A percentile compares a stretch with the other conserved stretches of the same genome.
Conservation (phyloP, 2,888 invertebrate species). For the Pyralis farinalis region DNA sequence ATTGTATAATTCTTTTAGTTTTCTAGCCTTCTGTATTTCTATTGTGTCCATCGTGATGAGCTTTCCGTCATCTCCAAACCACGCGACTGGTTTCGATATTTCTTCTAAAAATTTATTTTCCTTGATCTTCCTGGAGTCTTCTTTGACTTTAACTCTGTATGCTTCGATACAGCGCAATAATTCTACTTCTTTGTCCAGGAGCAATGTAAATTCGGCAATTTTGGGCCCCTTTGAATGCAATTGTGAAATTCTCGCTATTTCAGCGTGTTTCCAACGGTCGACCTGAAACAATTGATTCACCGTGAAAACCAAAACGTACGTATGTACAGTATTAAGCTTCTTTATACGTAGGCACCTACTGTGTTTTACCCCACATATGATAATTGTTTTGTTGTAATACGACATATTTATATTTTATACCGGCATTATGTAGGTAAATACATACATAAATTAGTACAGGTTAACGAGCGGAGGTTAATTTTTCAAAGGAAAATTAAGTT, state of each 20-base stretch:
- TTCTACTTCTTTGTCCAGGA: constrained; percentile 88
- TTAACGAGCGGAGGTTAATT: no score
- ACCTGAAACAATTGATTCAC: constrained; percentile 48
- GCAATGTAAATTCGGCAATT: constrained; percentile 84
- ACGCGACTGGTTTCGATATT: constrained; percentile 87
- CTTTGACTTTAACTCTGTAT: constrained; percentile 82
- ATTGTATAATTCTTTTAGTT: constrained; percentile 87
- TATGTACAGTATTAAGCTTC: no score
- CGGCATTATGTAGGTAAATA: no score
- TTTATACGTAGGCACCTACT: no score
- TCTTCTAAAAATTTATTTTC: constrained; percentile 83
- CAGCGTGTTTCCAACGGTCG: constrained; percentile 84
- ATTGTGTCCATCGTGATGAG: constrained; percentile 90
- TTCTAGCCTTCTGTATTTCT: constrained; percentile 89
- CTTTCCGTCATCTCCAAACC: constrained; percentile 87
- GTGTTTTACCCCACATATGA: no score
- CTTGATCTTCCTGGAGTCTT: constrained; percentile 81
- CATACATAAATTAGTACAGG: no score
- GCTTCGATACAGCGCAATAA: constrained; percentile 85
- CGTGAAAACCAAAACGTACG: no score
- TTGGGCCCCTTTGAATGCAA: constrained; percentile 85
- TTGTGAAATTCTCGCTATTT: constrained; percentile 82
- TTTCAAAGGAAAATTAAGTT: no score
- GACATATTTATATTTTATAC: no score
- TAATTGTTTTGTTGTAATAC: no score